Conservation (phyloP, 2,888 invertebrate species). For the Yponomeuta evonymella region DNA sequence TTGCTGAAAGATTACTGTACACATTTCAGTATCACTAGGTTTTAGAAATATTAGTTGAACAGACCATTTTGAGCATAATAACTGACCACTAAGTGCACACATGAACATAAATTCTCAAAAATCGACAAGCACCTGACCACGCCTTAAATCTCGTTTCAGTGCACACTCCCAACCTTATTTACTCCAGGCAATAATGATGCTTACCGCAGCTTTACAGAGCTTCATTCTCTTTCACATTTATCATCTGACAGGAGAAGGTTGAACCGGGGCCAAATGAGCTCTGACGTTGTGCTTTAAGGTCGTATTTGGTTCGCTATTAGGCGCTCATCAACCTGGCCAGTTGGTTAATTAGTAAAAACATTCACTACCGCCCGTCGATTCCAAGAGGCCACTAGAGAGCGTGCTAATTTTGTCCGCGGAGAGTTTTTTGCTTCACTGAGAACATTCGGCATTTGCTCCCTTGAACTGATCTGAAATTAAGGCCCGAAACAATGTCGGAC, state of each 20-base stretch:
- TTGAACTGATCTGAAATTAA: slow-evolving; percentile 74
- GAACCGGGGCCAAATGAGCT: neutral
- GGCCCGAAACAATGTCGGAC: slow-evolving; percentile 73
- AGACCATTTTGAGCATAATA: neutral
- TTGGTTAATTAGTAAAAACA: slow-evolving; percentile 73
- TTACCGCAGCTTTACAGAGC: neutral
- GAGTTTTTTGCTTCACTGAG: slow-evolving; percentile 69
- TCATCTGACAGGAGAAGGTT: neutral
- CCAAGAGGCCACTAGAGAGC: slow-evolving; percentile 67
- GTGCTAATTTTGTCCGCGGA: slow-evolving; percentile 73
- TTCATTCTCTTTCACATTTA: neutral
- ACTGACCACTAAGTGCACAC: neutral
- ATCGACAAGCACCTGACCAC: neutral
- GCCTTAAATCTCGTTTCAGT: neutral
- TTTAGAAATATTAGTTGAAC: neutral
- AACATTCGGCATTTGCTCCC: slow-evolving; percentile 75
- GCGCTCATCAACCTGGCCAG: slow-evolving; percentile 60
- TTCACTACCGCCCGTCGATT: slow-evolving; percentile 74
- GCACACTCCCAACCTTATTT: neutral
- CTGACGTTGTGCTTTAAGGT: slow-evolving; percentile 23
- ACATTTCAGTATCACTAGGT: neutral
- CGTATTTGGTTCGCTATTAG: slow-evolving; percentile 27
- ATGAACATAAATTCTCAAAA: neutral
- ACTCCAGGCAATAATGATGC: neutral
- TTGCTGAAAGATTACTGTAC: no score